Evolutionary conservation across 2,797 vertebrate species (phyloP).

Genomic region (Muscicapa comitata): DNA sequence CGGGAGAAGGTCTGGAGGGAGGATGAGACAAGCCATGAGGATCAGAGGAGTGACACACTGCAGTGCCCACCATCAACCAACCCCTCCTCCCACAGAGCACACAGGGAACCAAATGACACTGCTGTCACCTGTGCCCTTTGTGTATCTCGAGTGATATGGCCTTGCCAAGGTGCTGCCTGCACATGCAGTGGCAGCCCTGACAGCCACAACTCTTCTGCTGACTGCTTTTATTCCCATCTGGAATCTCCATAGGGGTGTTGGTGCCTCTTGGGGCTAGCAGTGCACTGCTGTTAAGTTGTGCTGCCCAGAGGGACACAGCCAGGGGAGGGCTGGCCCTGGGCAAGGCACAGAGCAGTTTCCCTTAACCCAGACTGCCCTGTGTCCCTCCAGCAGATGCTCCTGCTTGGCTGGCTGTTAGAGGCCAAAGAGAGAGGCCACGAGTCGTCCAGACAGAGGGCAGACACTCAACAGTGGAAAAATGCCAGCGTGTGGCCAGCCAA

Average conservation of each 20-base stretch:
- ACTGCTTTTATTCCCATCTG: not conserved
- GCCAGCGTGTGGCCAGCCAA: conserved; percentile 34
- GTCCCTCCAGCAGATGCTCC: not conserved
- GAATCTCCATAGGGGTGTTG: not conserved
- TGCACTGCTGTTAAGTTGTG: not conserved
- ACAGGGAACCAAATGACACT: not conserved
- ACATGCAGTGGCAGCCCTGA: not conserved
- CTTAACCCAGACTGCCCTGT: not conserved
- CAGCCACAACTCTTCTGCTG: not conserved
- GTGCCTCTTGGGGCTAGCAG: not conserved
- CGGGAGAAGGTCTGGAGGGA: conserved; percentile 88
- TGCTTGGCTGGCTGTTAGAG: not conserved
- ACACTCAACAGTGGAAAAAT: not conserved
- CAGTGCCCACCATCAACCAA: not conserved
- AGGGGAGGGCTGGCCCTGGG: not conserved
- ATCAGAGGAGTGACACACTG: not conserved
- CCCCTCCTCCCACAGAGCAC: not conserved
- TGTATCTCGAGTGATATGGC: not conserved
- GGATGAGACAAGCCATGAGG: not conserved
- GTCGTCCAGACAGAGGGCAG: conserved; percentile 14
- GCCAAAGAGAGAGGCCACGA: not conserved
- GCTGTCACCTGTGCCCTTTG: not conserved
- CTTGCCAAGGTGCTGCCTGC: not conserved
- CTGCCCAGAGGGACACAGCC: accelerated
- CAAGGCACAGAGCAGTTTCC: not conserved